Evolutionary conservation across 2,888 invertebrate species (phyloP).

Genomic region (Apodemia mormo): DNA sequence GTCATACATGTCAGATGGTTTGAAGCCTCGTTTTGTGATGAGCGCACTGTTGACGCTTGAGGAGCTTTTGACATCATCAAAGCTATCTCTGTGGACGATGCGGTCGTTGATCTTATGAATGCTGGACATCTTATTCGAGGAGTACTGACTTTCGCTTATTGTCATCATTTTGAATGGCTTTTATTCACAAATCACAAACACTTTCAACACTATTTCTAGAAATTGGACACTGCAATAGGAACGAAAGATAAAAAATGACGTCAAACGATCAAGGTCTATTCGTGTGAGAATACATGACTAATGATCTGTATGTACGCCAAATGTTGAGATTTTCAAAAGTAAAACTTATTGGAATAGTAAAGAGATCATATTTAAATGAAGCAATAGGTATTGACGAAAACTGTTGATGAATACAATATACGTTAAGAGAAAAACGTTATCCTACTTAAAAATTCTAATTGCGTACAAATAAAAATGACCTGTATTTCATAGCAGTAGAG

Average conservation of each 20-base stretch:
- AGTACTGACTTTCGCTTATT: constrained; percentile 77
- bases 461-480: constrained; percentile 21
- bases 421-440: constrained; percentile 27
- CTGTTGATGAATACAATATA: constrained; percentile 19
- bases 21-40: constrained; percentile 88
- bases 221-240: constrained; percentile 33
- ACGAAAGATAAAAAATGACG: constrained; percentile 34
- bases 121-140: constrained; percentile 77
- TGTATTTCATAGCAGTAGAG: constrained; percentile 24
- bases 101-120: constrained; percentile 76
- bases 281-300: constrained; percentile 41
- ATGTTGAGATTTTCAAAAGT: constrained; percentile 22
- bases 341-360: constrained; percentile 19
- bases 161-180: constrained; percentile 70
- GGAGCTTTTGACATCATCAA: constrained; percentile 73
- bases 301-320: constrained; percentile 38
- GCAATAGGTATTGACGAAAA: not conserved
- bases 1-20: constrained; percentile 92
- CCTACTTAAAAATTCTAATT: constrained; percentile 27
- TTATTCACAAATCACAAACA: constrained; percentile 35
- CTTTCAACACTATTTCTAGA: constrained; percentile 21
- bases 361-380: constrained; percentile 25
- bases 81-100: constrained; percentile 71
- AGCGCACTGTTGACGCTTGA: constrained; percentile 82
- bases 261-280: constrained; percentile 37